Base-by-base conservation (phyloP, 2,113 vertebrate genomes). In the Gnathonemus echidnorhynchus region DNA sequence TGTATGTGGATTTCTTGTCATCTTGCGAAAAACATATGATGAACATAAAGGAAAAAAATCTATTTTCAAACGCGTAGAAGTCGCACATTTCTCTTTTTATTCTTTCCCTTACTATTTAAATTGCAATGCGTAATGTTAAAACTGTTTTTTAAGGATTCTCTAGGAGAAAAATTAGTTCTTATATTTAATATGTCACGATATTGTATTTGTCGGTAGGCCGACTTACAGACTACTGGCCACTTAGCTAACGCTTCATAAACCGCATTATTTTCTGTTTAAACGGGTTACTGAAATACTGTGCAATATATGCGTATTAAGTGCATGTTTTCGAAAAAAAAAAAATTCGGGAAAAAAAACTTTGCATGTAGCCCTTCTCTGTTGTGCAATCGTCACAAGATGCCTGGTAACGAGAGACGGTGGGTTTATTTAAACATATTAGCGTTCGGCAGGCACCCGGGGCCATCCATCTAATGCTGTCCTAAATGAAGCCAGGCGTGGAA, bases 391-490 rank as follows among this genome's bases (percentile, higher is more conserved):
- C n/a, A 87, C 74, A 85, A 70, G 87, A 87, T 91, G 83, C 90
- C 91, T 17, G 21, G 80, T 94, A 92, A 93, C 93, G 93, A 93
- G 92, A 93, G 90, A 93, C 94, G 92, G 95, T 90, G 92, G 90
- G 89, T 92, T 94, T 92, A 90, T 89, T 88, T 91, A 31, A 50
- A 89, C 90, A 86, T 74, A 93, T 92, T 92, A 74, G 42, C 53
- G 93, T 92, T 94, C 90, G 80, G 93, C 92, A 93, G 91, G 88
- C 90, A 87, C 90, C 90, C 89, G 88, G 88, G 92, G 93, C 91
- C 93, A 95, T 96, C 94, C 92, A 93, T 96, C 95, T 95, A 92
- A 92, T 88, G 90, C 91, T 94, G 95, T 95, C 95, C 93, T 93
- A 84, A 92, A 94, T 89, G 89, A 93, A 94, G 92, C 92, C 92